Evolutionary conservation across 2,888 invertebrate species (phyloP).

Genomic region (Apotomis betuletana): DNA sequence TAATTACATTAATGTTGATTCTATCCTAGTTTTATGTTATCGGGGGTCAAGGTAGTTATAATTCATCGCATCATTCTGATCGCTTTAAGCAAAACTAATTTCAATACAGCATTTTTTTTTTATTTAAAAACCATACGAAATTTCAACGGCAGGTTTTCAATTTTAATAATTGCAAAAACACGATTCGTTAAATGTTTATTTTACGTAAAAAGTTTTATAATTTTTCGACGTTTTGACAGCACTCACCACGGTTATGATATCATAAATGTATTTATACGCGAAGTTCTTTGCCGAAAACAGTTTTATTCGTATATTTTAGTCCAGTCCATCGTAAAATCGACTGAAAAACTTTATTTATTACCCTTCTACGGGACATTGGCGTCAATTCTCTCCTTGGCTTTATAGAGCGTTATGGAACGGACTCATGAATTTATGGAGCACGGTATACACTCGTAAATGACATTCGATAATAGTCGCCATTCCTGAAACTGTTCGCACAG

Average conservation of each 20-base stretch:
- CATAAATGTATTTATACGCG: too few species aligned
- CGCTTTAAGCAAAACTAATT: too few species aligned
- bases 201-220: too few species aligned
- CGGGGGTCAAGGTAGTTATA: neutral
- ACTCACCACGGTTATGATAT: too few species aligned
- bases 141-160: too few species aligned
- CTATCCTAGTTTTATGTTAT: neutral
- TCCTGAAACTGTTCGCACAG: neutral
- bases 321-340: neutral
- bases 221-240: too few species aligned
- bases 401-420: constrained; percentile 11
- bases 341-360: constrained; percentile 1
- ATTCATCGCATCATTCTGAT: too few species aligned
- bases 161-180: too few species aligned
- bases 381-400: neutral
- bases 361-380: neutral
- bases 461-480: constrained; percentile 24
- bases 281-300: too few species aligned
- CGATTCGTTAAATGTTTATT: too few species aligned
- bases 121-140: too few species aligned
- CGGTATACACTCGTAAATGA: constrained; percentile 21
- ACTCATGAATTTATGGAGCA: constrained; percentile 35
- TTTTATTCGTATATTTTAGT: neutral
- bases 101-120: too few species aligned
- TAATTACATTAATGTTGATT: neutral